Evolutionary conservation across 2,888 invertebrate genomes (phyloP), one percentile per base, ranked within the genome.

Genomic region (Gortyna flavago): DNA sequence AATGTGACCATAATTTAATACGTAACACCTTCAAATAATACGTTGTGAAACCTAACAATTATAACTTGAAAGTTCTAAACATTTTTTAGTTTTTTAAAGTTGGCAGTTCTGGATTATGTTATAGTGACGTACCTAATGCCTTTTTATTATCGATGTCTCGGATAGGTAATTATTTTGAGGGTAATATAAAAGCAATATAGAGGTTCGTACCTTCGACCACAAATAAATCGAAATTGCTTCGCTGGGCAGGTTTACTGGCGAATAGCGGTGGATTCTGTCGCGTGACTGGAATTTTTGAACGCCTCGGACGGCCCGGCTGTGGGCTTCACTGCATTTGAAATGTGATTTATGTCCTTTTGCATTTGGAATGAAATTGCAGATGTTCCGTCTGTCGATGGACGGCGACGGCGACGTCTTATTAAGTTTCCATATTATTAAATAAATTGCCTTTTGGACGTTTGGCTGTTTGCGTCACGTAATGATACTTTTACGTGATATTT

Each of bases 261-360:
- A 92, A 92, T 91, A 88, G 90, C 90, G 90, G 90, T 89, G 92
- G 93, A 93, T 93, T 93, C 90, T 88, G 89, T 91, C 91, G 90
- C 93, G 94, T 94, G 95, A 92, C 92, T 90, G 88, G 95, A 95
- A 94, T 94, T 93, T 94, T 91, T 91, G 89, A 93, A 89, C 91
- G 91, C 89, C 87, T 87, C 88, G 86, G 86, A 88, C 89, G 89
- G 86, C 85, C 85, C 85, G 86, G 87, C 85, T 79, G 77, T 86
- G 87, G 86, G 88, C 89, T 90, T 88, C 88, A 92, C 91, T 94
- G 94, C 94, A 93, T 94, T 94, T 93, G 91, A 90, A 93, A 92
- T 91, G 91, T 94, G 94, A 95, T 95, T 95, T 94, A 94, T 93
- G 90, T 90, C 89, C 90, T 87, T 90, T 89, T 91, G 92, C 91